Evolutionary conservation across 2,888 invertebrate genomes (phyloP), one percentile per base, ranked within the genome.

Genomic region (Alsophila aescularia): DNA sequence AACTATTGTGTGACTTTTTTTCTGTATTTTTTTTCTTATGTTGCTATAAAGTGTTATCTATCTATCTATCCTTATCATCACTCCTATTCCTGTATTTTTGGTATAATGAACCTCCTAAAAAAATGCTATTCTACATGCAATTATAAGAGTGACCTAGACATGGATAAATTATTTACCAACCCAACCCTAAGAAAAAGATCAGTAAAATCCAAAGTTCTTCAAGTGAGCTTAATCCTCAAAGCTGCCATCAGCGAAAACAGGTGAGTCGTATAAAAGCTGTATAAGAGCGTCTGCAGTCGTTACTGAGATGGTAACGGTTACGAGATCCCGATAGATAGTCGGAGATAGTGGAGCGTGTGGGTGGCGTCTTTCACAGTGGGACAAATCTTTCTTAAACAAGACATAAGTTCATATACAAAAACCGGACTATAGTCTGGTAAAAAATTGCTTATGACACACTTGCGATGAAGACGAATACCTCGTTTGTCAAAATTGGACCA

Each of bases 211-310:
- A 34, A 32, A 48, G 12, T 55, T 36, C 34, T 50, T 41, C 32
- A 49, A 47, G 36, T 31, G 39, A 32, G 18, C 36, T 21, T 51
- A 56, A 56, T 51, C 50, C 55, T 50, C 45, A 27, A 32, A 45
- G 55, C 49, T 44, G 36, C 45, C 49, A 44, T 54, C 45, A 56
- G 55, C 55, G 18, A 49, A 54, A 54, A 49, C 54, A 56, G 55
- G 55, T 56, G 55, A 56, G 50, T 47, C 48, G 49, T 54, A 47
- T 40, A 47, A 32, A 39, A 18, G 43, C 50, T 24, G 24, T 24
- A 24, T 24, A 24, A 24, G 12, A 40, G 44, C 50, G 45, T 48
- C 52, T 42, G 40, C 41, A 53, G 47, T 43, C 55, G 55, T 56
- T 51, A 50, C 40, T 2, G 50, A 16, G 55, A 45, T 51, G 45